Conservation (phyloP, 2,797 vertebrate genomes). For the Lepilemur ruficaudatus region DNA sequence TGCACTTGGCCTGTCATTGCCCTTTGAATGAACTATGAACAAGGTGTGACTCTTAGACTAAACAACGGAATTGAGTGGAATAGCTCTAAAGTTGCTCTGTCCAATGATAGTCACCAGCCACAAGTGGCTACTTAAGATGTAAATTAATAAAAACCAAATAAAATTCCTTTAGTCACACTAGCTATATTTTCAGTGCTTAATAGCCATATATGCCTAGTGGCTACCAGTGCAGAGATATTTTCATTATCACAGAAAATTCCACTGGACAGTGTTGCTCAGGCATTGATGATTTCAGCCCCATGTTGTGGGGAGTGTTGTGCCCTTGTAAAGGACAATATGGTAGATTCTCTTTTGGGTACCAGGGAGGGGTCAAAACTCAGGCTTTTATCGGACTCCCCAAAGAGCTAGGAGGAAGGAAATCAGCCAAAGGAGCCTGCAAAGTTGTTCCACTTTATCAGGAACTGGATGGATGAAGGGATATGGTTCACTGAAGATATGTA, state of each 20-base stretch:
- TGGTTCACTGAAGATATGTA: neutral
- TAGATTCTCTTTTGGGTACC: neutral
- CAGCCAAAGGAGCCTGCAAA: neutral
- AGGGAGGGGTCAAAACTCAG: neutral
- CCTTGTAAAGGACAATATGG: neutral
- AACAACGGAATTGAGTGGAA: neutral
- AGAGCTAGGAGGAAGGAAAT: neutral
- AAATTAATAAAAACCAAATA: slow-evolving; percentile 3
- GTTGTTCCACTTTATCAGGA: neutral
- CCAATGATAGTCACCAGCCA: neutral
- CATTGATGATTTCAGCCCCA: neutral
- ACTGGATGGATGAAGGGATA: neutral
- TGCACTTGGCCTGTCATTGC: neutral
- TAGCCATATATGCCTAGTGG: neutral
- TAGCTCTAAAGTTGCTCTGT: neutral
- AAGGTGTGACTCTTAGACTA: slow-evolving; percentile 14
- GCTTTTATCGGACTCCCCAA: neutral
- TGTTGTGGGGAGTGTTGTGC: neutral
- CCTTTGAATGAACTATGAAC: slow-evolving; percentile 29
- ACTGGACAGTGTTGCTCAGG: neutral
- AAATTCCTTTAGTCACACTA: neutral
- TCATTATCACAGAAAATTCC: slow-evolving; percentile 4
- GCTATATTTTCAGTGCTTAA: neutral
- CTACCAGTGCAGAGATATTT: neutral
- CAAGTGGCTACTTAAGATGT: slow-evolving; percentile 17